Evolutionary conservation across 1,140 invertebrate species (phyloP), one percentile per base, ranked within the genome.

Genomic region (Apocrypta bakeri): DNA sequence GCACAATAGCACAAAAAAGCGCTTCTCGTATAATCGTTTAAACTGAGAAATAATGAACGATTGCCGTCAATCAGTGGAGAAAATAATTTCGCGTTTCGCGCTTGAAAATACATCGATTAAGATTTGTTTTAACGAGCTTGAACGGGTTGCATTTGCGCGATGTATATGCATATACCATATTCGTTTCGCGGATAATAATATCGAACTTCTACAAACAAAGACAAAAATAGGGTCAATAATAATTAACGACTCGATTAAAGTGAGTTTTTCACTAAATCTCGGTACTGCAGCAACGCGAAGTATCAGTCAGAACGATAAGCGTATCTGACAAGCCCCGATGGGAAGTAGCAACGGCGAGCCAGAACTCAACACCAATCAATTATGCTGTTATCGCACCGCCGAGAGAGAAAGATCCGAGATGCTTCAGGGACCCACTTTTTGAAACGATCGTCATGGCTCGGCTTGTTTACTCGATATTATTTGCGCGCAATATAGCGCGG

Each of bases 201-300:
- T 33, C 7, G 68, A 0, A 31, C 2, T 48, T 14, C 25, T 37
- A 40, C 40, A 76, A n/a, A 76, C 74, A 76, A 76, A 76, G 56
- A 31, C 27, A 79, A 79, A 79, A 79, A 79, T 71, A 79, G 66
- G 77, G 64, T 79, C 77, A 71, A 79, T 79, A 79, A 69, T 79
- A 79, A 79, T 79, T 79, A 79, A 56, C 64, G 25, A 79, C 71
- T 71, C 40, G 77, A 79, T 79, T 56, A 31, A 48, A 56, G 33
- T 9, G 31, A 4, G 7, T 56, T 76, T 56, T 78, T 27, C 76
- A 27, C 76, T 63, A 24, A 78, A 68, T 40, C 64, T 24, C 33
- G 40, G 1, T n/a, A n/a, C 31, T 9, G n/a, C 63, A 12, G 63
- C 63, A 25, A 1, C 29, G 27, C 73, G 40, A 24, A 29, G 56